phyloP scores from a whole-genome alignment of 2,888 invertebrate genomes.

The Polydesmus complanatus region DNA sequence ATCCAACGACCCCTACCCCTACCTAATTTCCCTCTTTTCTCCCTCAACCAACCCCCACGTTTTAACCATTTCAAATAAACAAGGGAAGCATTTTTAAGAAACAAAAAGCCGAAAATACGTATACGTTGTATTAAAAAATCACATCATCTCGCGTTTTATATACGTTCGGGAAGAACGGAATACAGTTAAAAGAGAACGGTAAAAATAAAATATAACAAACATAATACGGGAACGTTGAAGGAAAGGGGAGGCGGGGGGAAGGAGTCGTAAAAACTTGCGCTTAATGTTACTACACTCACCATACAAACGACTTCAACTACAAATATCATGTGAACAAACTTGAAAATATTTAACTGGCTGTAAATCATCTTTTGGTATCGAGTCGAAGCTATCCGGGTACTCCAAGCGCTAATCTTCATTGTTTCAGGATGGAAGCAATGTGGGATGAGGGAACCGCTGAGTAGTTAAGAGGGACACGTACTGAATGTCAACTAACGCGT shows the following conservation, averaged over 20 bases:
- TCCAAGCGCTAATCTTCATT: not conserved
- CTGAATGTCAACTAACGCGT: not conserved
- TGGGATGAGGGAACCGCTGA: not conserved
- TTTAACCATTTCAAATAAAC: not conserved
- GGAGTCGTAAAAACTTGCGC: too few species aligned
- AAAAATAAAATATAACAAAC: too few species aligned
- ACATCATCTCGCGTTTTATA: too few species aligned
- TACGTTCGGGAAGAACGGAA: too few species aligned
- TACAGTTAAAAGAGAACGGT: too few species aligned
- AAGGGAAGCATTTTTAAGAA: not conserved
- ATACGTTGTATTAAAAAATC: too few species aligned
- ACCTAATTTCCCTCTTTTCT: too few species aligned
- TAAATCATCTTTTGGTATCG: not conserved
- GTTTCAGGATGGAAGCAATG: not conserved
- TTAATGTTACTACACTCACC: too few species aligned
- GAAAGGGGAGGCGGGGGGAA: too few species aligned
- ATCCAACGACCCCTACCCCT: not conserved
- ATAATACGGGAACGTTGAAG: too few species aligned
- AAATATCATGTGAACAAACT: not conserved
- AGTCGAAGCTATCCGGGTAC: not conserved
- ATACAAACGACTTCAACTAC: not conserved
- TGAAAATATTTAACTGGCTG: not conserved
- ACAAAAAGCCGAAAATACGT: too few species aligned
- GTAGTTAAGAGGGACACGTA: not conserved
- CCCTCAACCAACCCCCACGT: not conserved